phyloP scores from a whole-genome alignment of 1,140 invertebrate species.

The Vollenhovia emeryi region DNA sequence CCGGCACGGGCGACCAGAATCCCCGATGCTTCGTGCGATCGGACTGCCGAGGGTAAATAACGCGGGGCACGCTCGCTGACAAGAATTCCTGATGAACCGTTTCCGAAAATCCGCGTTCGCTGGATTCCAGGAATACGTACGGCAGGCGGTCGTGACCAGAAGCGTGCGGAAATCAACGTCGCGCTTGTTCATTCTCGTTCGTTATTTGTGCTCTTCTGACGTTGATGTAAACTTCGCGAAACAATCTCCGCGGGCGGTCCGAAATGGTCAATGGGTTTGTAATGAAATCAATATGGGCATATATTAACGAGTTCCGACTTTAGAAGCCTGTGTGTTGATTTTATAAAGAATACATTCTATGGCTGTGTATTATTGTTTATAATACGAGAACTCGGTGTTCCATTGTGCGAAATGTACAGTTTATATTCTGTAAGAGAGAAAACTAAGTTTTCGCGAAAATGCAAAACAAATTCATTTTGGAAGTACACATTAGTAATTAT shows the following conservation, averaged over 20 bases:
- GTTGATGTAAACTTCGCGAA: neutral
- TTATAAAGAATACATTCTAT: neutral
- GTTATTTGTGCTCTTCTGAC: neutral
- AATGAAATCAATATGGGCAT: neutral
- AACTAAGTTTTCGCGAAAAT: conserved; percentile 1
- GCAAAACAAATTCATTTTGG: neutral
- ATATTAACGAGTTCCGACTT: neutral
- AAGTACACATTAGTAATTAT: neutral
- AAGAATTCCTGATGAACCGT: neutral
- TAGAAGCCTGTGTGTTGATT: neutral
- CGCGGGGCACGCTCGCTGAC: neutral
- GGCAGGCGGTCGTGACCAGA: neutral
- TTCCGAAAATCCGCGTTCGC: neutral
- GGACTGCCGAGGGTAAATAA: neutral
- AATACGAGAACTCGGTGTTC: neutral
- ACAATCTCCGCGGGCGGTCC: neutral
- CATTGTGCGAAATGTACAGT: neutral
- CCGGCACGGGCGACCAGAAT: neutral
- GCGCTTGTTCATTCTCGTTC: neutral
- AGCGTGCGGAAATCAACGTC: neutral
- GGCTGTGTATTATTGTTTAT: conserved; percentile 7
- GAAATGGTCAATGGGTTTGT: neutral
- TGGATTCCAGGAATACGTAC: neutral
- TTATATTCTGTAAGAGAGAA: neutral
- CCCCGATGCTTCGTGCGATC: neutral